Evolutionary conservation across 92 coral and sea anemone species (phyloP).

Genomic region (Heteractis magnifica): DNA sequence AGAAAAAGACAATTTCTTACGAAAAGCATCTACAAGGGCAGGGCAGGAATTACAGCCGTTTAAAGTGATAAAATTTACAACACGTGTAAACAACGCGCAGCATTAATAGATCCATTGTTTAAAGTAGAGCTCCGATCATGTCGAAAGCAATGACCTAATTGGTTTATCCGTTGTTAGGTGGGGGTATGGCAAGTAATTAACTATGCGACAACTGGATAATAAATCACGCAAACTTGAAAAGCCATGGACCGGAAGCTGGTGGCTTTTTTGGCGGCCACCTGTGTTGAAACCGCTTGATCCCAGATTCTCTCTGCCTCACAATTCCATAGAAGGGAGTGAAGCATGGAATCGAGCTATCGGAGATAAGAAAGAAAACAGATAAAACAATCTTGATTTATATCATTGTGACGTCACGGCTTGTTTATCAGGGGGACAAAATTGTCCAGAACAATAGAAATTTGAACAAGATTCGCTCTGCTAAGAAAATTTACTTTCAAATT

Average conservation of each 20-base stretch:
- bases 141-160: conserved; percentile 12
- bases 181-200: too few relatives aligned
- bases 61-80: background rate
- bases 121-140: too few relatives aligned
- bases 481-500: too few relatives aligned
- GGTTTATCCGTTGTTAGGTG: conserved; percentile 18
- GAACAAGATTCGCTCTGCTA: too few relatives aligned
- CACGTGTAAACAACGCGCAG: background rate
- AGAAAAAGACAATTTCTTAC: background rate
- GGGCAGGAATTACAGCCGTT: too few relatives aligned
- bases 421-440: too few relatives aligned
- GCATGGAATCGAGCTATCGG: too few relatives aligned
- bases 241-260: background rate
- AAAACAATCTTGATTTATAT: too few relatives aligned
- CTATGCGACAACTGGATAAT: background rate
- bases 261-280: background rate
- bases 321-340: background rate
- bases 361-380: too few relatives aligned
- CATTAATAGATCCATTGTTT: conserved; percentile 3
- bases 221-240: background rate
- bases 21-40: background rate
- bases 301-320: background rate
- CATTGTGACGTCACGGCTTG: too few relatives aligned
- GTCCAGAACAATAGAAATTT: too few relatives aligned
- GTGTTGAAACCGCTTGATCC: background rate